Base-by-base conservation (phyloP, 2,113 vertebrate species). In the Varanus salvator region DNA sequence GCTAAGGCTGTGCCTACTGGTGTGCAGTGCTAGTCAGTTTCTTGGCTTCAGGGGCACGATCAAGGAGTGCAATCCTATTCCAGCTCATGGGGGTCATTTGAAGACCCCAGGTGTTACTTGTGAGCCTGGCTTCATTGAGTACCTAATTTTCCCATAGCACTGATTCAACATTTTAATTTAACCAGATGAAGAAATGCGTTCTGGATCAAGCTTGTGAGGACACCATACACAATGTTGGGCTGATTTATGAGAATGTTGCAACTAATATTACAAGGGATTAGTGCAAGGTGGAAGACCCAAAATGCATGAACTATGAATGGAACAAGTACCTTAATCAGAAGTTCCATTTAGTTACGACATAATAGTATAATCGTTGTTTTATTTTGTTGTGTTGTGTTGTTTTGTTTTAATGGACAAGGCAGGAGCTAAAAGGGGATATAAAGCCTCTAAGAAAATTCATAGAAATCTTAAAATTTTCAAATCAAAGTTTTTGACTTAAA, bases 381-480 rank as follows among this genome's bases (percentile, higher is more conserved):
- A 44, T 44, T 44, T 44, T 44, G 38, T 44, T 44, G 38, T 44
- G 38, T 44, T 44, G 38, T 44, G 38, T 44, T 44, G 38, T 44
- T 44, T 44, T 44, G 38, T 44, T 44, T 44, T 44, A 44, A 44
- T 44, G 38, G 38, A 44, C n/a, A 64, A 87, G 60, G 64, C 31
- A 75, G 14, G 57, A n/a, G 27, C 80, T 38, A 50, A 25, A 64
- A 72, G 84, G 66, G 31, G 14, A 87, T 69, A 52, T 87, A 68
- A 87, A 64, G 60, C 60, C 60, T 80, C 75, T 14, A 68, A 80
- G 64, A 80, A 87, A 78, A 87, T 68, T 66, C 86, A 87, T 52
- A 52, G 60, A 69, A 54, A 81, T 17, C 54, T 7, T 23, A 29
- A 25, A 71, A 81, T 88, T 57, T 81, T n/a, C 77, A 88, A 71